phyloP scores from a whole-genome alignment of 2,113 vertebrate species.

The Oophaga pumilio region DNA sequence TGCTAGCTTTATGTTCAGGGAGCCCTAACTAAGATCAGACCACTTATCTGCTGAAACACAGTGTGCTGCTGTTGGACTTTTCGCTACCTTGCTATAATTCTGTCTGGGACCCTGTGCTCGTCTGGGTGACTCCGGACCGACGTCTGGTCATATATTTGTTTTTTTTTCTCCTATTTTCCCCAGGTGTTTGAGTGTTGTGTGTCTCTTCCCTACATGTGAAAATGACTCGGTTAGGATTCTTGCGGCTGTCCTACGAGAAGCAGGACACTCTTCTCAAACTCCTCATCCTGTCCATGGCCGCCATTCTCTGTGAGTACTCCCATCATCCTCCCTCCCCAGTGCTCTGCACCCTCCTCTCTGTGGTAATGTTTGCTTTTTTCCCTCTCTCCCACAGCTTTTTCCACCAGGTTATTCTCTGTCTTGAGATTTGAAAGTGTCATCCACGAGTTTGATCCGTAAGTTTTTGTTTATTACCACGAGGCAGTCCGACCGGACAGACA shows the following conservation, averaged over 20 bases:
- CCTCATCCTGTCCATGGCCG: conserved; percentile 97
- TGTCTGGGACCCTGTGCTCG: too few species aligned
- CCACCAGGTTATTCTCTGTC: conserved; percentile 94
- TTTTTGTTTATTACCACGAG: conserved; percentile 54
- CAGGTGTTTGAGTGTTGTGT: conserved; percentile 68
- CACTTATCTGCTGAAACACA: neutral
- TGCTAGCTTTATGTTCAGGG: neutral
- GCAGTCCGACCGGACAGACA: neutral
- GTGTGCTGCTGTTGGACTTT: neutral
- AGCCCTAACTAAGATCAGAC: too few species aligned
- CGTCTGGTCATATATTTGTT: neutral
- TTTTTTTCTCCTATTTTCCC: neutral
- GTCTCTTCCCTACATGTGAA: conserved; percentile 68
- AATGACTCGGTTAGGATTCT: conserved; percentile 95
- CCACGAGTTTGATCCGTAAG: conserved; percentile 99
- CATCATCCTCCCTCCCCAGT: neutral
- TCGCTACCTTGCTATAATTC: neutral
- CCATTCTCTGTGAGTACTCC: conserved; percentile 88
- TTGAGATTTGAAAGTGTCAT: conserved; percentile 98
- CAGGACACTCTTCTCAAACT: conserved; percentile 98
- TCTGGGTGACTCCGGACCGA: too few species aligned
- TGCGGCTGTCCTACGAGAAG: conserved; percentile 97
- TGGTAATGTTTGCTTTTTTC: neutral
- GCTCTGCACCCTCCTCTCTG: neutral
- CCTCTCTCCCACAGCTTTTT: conserved; percentile 81